Evolutionary conservation across 2,113 vertebrate species (phyloP).

Genomic region (Oryctolagus cuniculus): mOryCun1.1 NC_091440.1:55340501-55341000

Average conservation of each 20-base stretch:
- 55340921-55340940: not conserved
- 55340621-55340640: not conserved
- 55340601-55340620: not conserved
- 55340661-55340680: constrained; percentile 29
- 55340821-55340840: not conserved
- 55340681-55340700: constrained; percentile 9
- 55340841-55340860: not conserved
- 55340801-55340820: constrained; percentile 33
- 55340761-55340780: constrained; percentile 55
- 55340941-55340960: constrained; percentile 7
- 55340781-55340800: constrained; percentile 49
- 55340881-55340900: constrained; percentile 9
- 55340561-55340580: not conserved
- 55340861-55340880: not conserved
- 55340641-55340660: not conserved
- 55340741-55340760: not conserved
- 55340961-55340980: not conserved
- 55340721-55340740: not conserved
- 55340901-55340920: not conserved
- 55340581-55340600: not conserved
- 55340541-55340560: not conserved
- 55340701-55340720: not conserved
- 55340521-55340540: constrained; percentile 48
- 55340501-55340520: constrained; percentile 23
- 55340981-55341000: not conserved